Conservation (phyloP, 2,888 invertebrate genomes). For the Syrphus vitripennis region DNA sequence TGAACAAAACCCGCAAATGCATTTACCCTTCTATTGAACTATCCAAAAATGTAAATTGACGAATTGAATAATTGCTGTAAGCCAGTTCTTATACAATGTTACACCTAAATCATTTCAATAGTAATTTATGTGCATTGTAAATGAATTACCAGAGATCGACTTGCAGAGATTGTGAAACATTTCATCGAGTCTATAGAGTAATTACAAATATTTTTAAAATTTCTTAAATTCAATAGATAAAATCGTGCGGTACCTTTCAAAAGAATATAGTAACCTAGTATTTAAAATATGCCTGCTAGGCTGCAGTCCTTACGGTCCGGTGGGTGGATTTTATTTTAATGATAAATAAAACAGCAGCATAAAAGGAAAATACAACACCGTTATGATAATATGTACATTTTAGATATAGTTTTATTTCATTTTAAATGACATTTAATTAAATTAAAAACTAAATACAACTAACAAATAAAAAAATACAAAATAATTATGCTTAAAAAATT, state of each 20-base stretch:
- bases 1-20: background rate
- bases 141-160: background rate
- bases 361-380: too few species aligned
- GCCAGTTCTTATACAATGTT: background rate
- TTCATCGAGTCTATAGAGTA: slow-evolving; percentile 2
- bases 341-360: too few species aligned
- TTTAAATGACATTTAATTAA: too few species aligned
- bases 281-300: too few species aligned
- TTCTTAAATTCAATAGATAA: background rate
- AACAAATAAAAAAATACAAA: too few species aligned
- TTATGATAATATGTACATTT: too few species aligned
- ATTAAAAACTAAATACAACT: too few species aligned
- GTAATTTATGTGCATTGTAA: slow-evolving; percentile 28
- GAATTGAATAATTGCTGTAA: slow-evolving; percentile 13
- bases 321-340: too few species aligned
- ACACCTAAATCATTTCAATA: background rate
- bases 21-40: background rate
- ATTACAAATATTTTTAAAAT: background rate
- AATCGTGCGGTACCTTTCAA: background rate
- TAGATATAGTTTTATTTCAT: too few species aligned
- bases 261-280: too few species aligned
- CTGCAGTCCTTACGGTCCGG: too few species aligned
- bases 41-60: slow-evolving; percentile 34
- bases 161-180: slow-evolving; percentile 7
- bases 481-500: too few species aligned